Base-by-base conservation (phyloP, 2,797 vertebrate genomes). In the Falco peregrinus region DNA sequence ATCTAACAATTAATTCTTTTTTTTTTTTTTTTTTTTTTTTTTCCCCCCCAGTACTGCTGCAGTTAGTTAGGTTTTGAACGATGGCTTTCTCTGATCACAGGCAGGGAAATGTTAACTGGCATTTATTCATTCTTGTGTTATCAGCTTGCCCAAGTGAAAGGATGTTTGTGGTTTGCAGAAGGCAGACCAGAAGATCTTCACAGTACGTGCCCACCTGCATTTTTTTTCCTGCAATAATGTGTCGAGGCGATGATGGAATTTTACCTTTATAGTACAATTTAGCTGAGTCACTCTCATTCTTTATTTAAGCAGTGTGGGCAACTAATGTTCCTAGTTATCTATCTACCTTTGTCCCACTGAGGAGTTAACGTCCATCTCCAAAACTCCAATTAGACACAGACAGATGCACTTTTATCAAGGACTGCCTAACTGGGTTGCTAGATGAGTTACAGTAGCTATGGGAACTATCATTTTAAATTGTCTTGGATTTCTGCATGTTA, bases 381-480 rank as follows among this genome's bases (percentile, higher is more conserved):
- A 68, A 96, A 83, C 68, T 83, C 73, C 54, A 78, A 85, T 89
- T 83, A 95, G 82, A 65, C 61, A 50, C 2, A 60, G 61, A n/a
- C 37, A 92, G 68, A 90, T 64, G 41, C 25, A 74, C 29, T 87
- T 94, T 83, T 76, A 45, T 85, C 61, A 87, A 87, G 69, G 37
- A 63, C 76, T 87, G 65, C 10, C 53, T 89, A 80, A 75, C 54
- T 24, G 24, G 35, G 37, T 87, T n/a, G 25, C 33, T 75, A 69
- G 65, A 88, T 63, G 82, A 92, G 37, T 95, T 95, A 91, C 50
- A 71, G 90, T 93, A 95, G 69, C 87, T 91, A 92, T 92, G 89
- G 95, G 87, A 96, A 94, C 92, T 75, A 85, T 91, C 11, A 81
- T 77, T 95, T 93, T 59, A 87, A 93, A 84, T 65, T 78, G 45